Evolutionary conservation across 2,797 vertebrate genomes (phyloP), one percentile per base, ranked within the genome.

Genomic region (Danio jaintianensis): DNA sequence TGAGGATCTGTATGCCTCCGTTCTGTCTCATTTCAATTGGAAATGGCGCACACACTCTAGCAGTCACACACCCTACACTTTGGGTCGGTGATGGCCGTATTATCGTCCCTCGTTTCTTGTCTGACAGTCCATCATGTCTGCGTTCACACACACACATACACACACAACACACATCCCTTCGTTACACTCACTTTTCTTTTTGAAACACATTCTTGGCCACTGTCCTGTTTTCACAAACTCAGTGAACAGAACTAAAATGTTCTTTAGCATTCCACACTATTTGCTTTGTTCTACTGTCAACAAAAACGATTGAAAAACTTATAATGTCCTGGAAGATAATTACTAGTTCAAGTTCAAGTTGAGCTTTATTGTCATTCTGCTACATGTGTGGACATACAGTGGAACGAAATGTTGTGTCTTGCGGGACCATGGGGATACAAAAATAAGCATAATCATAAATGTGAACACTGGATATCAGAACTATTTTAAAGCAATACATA

Each of bases 21-120:
- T 86, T 91, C 90, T 90, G 91, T 90, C 93, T 93, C 91, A 92
- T 93, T 94, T 93, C 91, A 92, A 92, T 92, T 92, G 90, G 92
- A 93, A 93, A 92, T 89, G 89, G 86, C 88, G 86, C 88, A 84
- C 89, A 90, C 87, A 90, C 80, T 78, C 83, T 80, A 67, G 74
- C 83, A 85, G 67, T 68, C 83, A 80, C 77, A 82, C 80, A 78
- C 61, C 88, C 89, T 86, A 87, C 87, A 87, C 90, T 92, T 92
- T 92, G 89, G 91, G 87, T 90, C 87, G 69, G 91, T 93, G 91
- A 93, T 92, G 90, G 91, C 84, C 86, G 88, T 88, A 94, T 93
- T 92, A 94, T 91, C 89, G 88, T 86, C 80, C 88, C 84, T 15
- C 82, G 80, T 85, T 90, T 88, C 78, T 79, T 84, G 87, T 87